Conservation (phyloP, 2,113 vertebrate species). For the Ameiurus melas region DNA sequence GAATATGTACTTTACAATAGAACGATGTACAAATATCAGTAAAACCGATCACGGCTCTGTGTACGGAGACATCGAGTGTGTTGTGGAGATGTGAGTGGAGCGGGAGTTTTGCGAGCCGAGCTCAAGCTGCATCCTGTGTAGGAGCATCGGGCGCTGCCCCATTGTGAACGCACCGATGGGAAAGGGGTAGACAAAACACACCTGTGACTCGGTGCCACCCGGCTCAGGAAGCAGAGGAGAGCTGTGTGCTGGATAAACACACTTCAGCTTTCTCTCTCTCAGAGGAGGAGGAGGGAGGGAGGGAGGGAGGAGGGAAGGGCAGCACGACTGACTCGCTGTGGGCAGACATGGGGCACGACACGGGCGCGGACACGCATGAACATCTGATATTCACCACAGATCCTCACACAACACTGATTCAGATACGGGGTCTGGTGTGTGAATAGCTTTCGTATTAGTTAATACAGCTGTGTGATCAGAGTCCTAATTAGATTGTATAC, state of each 20-base stretch:
- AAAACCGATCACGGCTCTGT: background rate
- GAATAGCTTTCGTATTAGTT: background rate
- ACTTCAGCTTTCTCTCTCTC: slow-evolving; percentile 68
- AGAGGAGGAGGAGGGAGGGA: slow-evolving; percentile 73
- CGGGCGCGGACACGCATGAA: background rate
- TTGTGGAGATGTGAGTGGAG: background rate
- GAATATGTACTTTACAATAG: background rate
- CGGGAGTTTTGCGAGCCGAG: background rate
- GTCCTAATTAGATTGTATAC: background rate
- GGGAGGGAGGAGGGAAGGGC: slow-evolving; percentile 68
- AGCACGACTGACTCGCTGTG: slow-evolving; percentile 74
- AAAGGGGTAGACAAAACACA: slow-evolving; percentile 81
- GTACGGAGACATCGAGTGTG: background rate
- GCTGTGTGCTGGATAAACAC: slow-evolving; percentile 86
- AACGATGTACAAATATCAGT: background rate
- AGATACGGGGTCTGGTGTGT: background rate
- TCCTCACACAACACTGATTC: background rate
- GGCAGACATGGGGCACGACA: slow-evolving; percentile 51
- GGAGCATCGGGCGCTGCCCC: slow-evolving; percentile 43
- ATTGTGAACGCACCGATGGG: slow-evolving; percentile 41
- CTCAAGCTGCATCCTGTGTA: slow-evolving; percentile 55
- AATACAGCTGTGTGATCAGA: background rate
- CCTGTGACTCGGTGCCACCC: slow-evolving; percentile 86
- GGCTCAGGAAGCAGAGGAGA: slow-evolving; percentile 84
- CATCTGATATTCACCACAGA: background rate